Base-by-base conservation (phyloP, 2,888 invertebrate species). In the Ctenicera cuprea region DNA sequence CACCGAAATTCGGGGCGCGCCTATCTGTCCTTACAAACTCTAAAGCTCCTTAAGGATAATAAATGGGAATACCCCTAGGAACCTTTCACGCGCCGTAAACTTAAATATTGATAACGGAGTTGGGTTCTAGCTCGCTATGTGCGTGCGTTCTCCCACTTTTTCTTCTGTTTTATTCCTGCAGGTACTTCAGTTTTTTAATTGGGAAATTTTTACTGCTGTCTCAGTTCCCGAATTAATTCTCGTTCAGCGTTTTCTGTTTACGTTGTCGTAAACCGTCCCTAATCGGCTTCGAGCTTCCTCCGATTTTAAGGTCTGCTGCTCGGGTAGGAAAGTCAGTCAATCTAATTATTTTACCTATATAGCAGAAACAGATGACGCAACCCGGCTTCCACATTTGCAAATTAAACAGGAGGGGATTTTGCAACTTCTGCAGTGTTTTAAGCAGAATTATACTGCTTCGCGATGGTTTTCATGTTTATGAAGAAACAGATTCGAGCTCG, bases 81-180 rank as follows among this genome's bases (percentile, higher is more conserved):
- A 65, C 50, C 65, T 37, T 65, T 65, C 65, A 65, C 65, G 65
- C 65, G 41, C 65, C 65, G 50, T 50, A 65, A 65, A 65, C 65
- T 50, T 65, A 65, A 65, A 65, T 65, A 65, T 65, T 65, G 59
- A 59, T 59, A 63, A 63, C 26, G 26, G 43, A 45, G 43, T 16
- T 63, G 5, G 7, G 18, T 65, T 33, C 16, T 18, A 37, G 22
- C 1, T 18, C 43, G 20, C 3, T n/a, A 4, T 41, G 18, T 61
- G 43, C 63, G 43, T 63, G 14, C 22, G n/a, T 62, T 63, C 22
- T 18, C 16, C 8, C 38, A 63, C 18, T 16, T 38, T 63, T 26
- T 18, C 14, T 61, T 37, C 14, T 18, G 7, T 20, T 61, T 61
- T 38, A 57, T 22, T 16, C 20, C n/a, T 38, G 38, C 48, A 18